Evolutionary conservation across 2,797 vertebrate genomes (phyloP).

Genomic region (Protosalanx chinensis): DNA sequence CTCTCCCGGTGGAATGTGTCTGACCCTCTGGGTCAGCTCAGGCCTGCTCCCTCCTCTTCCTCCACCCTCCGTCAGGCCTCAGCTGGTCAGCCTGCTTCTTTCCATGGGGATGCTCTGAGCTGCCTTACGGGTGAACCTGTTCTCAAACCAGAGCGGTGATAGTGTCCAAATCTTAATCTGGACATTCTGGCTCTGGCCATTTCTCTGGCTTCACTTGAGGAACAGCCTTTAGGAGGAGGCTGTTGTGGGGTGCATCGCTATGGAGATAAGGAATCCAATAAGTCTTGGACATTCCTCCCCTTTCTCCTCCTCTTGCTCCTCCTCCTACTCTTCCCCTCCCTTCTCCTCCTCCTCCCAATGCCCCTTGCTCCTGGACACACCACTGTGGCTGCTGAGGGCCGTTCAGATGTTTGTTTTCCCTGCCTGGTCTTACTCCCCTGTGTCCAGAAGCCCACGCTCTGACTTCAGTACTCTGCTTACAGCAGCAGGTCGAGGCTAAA

Average conservation of each 20-base stretch:
- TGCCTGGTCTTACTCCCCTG: not conserved
- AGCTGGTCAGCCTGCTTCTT: not conserved
- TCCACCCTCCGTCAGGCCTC: too few relatives aligned
- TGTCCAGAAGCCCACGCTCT: not conserved
- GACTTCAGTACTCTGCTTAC: not conserved
- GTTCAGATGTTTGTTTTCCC: not conserved
- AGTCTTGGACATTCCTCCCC: slow-evolving; percentile 39
- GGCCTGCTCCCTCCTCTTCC: not conserved
- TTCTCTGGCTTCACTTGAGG: not conserved
- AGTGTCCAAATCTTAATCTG: too few relatives aligned
- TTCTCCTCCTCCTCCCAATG: not conserved
- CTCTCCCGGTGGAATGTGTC: not conserved
- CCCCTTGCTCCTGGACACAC: not conserved
- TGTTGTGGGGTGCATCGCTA: slow-evolving; percentile 30
- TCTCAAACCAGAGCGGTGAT: not conserved
- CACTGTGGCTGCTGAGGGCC: not conserved
- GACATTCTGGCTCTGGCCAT: not conserved
- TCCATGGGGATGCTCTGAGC: not conserved
- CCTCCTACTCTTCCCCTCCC: not conserved
- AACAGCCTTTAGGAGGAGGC: slow-evolving; percentile 14
- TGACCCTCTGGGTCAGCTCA: not conserved
- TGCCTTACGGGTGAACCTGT: not conserved
- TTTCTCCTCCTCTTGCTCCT: not conserved
- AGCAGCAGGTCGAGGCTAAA: not conserved
- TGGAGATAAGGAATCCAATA: slow-evolving; percentile 46